phyloP scores from a whole-genome alignment of 2,113 vertebrate species.

The Columbina picui region DNA sequence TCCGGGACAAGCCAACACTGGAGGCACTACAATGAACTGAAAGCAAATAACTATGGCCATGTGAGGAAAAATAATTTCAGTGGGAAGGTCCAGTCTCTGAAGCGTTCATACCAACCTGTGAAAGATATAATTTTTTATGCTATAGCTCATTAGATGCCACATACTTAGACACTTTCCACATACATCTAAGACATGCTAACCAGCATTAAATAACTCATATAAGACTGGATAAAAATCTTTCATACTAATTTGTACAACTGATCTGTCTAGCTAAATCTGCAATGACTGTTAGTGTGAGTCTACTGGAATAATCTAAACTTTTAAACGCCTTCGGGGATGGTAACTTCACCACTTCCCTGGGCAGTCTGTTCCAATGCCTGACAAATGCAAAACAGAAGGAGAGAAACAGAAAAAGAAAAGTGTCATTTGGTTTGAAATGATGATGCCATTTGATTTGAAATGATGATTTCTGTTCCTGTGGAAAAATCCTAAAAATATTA shows the following conservation, averaged over 20 bases:
- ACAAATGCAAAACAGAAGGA: neutral
- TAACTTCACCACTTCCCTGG: too few species aligned
- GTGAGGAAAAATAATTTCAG: neutral
- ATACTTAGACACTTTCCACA: neutral
- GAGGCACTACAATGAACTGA: neutral
- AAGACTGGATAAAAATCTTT: neutral
- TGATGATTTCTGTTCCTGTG: rapidly evolving
- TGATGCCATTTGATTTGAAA: neutral
- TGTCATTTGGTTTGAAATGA: neutral
- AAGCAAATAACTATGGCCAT: neutral
- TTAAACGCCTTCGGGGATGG: too few species aligned
- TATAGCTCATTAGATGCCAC: neutral
- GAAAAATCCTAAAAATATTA: neutral
- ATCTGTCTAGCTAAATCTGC: neutral
- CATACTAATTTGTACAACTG: neutral
- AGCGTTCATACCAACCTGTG: neutral
- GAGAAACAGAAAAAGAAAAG: neutral
- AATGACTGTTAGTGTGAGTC: neutral
- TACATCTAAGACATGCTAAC: neutral
- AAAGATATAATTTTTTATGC: neutral
- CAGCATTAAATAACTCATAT: neutral
- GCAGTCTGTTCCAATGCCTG: too few species aligned
- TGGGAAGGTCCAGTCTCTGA: neutral
- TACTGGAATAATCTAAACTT: neutral
- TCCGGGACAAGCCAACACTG: neutral